A percentile compares a stretch with the other conserved stretches of the same genome.
phyloP scores from a whole-genome alignment of 2,113 vertebrate species.

The Raja brachyura region DNA sequence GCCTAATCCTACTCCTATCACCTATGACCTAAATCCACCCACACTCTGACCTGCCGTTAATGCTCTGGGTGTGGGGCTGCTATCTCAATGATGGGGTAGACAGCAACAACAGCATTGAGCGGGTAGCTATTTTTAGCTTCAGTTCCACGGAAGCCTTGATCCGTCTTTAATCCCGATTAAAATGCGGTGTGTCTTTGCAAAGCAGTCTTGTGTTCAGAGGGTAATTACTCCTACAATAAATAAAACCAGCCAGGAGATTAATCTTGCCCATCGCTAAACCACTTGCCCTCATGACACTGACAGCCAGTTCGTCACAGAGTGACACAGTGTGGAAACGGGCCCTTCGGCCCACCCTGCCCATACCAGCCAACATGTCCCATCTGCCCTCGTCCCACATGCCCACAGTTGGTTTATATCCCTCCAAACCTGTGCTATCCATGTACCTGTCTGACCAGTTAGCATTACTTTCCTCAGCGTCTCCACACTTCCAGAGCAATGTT shows the following conservation, averaged over 20 bases:
- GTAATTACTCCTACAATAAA: not conserved
- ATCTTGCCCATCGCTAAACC: not conserved
- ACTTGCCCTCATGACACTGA: not conserved
- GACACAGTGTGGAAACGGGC: no score
- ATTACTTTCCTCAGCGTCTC: not conserved
- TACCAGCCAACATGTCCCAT: no score
- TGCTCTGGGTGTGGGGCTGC: not conserved
- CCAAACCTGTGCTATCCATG: no score
- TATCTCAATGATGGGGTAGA: not conserved
- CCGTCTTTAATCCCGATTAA: constrained; percentile 25
- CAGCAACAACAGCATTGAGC: not conserved
- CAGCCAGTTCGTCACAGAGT: not conserved
- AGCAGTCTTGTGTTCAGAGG: not conserved
- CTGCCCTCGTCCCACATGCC: no score
- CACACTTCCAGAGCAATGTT: not conserved
- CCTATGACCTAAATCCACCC: no score
- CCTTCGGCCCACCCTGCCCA: no score
- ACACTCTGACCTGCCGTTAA: not conserved
- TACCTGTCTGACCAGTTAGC: not conserved
- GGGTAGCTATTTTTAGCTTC: constrained; percentile 13
- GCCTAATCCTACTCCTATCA: no score
- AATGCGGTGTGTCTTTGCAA: not conserved
- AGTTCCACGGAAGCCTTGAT: not conserved
- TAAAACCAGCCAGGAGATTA: not conserved
- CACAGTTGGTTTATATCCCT: no score